Conservation (phyloP, 2,888 invertebrate genomes). For the Neria commutata region DNA sequence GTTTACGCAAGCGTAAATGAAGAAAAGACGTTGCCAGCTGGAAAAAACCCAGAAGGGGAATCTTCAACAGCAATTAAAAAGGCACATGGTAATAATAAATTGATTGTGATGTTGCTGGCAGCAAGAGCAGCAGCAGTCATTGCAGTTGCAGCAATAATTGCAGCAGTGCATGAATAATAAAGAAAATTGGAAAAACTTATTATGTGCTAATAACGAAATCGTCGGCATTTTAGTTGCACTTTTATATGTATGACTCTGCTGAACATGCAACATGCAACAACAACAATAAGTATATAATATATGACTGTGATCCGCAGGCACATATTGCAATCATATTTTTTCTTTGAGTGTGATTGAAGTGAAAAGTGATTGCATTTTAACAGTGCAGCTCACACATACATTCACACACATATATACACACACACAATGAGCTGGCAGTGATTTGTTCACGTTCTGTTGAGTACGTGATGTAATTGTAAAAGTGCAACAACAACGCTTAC, state of each 20-base stretch:
- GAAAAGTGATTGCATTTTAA: constrained; percentile 9
- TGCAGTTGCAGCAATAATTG: not conserved
- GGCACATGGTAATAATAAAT: no score
- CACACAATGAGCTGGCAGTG: not conserved
- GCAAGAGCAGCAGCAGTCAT: not conserved
- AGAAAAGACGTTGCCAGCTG: not conserved
- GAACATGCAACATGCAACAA: no score
- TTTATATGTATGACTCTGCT: no score
- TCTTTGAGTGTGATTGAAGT: not conserved
- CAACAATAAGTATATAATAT: no score
- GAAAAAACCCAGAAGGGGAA: no score
- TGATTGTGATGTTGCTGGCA: not conserved
- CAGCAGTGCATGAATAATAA: no score
- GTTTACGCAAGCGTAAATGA: constrained; percentile 1
- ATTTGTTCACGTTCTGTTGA: constrained; percentile 14
- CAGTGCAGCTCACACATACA: not conserved
- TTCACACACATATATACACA: not conserved
- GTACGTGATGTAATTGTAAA: constrained; percentile 11
- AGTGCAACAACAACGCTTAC: not conserved
- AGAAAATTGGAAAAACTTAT: no score
- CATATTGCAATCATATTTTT: no score
- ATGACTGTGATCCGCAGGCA: not conserved
- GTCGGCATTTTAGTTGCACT: no score
- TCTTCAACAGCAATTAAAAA: no score
- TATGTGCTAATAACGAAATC: no score